These are phyloP conservation scores for Sesia bembeciformis DNA, from an alignment of 2,888 invertebrate genomes.

Conservation along the genomic window DNA sequence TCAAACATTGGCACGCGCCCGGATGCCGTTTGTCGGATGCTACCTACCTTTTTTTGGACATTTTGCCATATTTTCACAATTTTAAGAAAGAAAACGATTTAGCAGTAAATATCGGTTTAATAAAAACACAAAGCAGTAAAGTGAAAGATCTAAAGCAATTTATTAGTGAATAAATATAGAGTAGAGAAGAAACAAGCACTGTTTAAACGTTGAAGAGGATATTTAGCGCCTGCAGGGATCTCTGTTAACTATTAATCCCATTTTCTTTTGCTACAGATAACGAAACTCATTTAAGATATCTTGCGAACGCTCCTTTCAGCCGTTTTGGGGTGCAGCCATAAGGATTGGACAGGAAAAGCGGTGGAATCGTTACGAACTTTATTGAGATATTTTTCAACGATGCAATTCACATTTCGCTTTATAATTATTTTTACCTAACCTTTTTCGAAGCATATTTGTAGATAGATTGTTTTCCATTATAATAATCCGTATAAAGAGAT, in stretches of 20 bases:
- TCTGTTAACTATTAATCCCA: slow-evolving; percentile 69
- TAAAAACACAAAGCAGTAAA: slow-evolving; percentile 7
- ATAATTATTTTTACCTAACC: too few species aligned
- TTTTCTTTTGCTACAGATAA: slow-evolving; percentile 68
- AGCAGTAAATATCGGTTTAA: slow-evolving; percentile 11
- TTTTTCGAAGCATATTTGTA: too few species aligned
- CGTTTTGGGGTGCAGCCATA: slow-evolving; percentile 60
- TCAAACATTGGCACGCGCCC: too few species aligned
- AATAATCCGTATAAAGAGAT: too few species aligned
- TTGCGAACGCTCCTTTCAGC: slow-evolving; percentile 57
- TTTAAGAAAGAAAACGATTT: too few species aligned
- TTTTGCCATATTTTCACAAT: too few species aligned
- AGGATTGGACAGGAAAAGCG: slow-evolving; percentile 21
- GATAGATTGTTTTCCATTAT: too few species aligned
- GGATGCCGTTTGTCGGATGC: too few species aligned
- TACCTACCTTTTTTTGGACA: too few species aligned
- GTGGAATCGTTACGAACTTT: slow-evolving; percentile 17
- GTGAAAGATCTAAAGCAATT: slow-evolving; percentile 12
- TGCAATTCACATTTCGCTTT: too few species aligned
- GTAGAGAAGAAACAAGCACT: slow-evolving; percentile 8
- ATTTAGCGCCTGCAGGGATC: slow-evolving; percentile 47
- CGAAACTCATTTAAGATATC: slow-evolving; percentile 74
- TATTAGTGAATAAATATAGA: slow-evolving; percentile 13
- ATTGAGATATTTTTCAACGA: neutral
- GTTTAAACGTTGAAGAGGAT: slow-evolving; percentile 30